Percentiles rank a stretch among this genome's conserved stretches.
phyloP scores from a whole-genome alignment of 1,140 invertebrate species.

The Drosophila ananassae region DNA sequence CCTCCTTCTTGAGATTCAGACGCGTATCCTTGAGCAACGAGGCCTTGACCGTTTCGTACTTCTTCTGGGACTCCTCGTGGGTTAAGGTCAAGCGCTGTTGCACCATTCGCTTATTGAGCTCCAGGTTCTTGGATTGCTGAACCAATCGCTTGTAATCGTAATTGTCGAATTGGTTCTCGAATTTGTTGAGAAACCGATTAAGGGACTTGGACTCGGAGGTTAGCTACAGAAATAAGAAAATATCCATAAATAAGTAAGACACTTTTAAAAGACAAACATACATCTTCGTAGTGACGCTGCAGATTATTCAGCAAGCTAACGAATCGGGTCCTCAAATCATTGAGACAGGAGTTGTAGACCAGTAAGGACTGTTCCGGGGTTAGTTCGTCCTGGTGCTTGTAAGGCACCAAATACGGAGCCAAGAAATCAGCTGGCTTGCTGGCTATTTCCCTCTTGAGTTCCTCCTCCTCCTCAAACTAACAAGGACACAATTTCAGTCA shows the following conservation, averaged over 20 bases:
- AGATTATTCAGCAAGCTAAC: constrained; percentile 85
- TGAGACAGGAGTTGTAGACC: constrained; percentile 85
- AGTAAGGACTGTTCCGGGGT: constrained; percentile 78
- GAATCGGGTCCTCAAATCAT: constrained; percentile 85
- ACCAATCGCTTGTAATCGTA: constrained; percentile 78
- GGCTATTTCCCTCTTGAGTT: constrained; percentile 72
- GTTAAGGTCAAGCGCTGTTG: constrained; percentile 75
- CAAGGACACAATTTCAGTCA: constrained; percentile 8
- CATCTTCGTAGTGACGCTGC: constrained; percentile 85
- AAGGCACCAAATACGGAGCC: constrained; percentile 85
- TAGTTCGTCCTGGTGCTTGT: constrained; percentile 83
- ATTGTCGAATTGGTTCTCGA: constrained; percentile 79
- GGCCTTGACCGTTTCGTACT: constrained; percentile 74
- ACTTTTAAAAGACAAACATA: constrained; percentile 40
- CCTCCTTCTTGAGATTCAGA: constrained; percentile 50
- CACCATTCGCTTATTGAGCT: constrained; percentile 79
- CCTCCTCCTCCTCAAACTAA: constrained; percentile 82
- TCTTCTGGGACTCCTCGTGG: constrained; percentile 77
- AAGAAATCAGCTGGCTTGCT: constrained; percentile 85
- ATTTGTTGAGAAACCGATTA: constrained; percentile 74
- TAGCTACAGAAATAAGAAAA: constrained; percentile 41
- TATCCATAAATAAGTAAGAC: background rate
- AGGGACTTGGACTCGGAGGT: constrained; percentile 76
- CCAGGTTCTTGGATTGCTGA: constrained; percentile 71
- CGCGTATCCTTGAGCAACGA: constrained; percentile 63